phyloP scores from a whole-genome alignment of 92 coral and sea anemone species.

The Siderastrea radians region DNA sequence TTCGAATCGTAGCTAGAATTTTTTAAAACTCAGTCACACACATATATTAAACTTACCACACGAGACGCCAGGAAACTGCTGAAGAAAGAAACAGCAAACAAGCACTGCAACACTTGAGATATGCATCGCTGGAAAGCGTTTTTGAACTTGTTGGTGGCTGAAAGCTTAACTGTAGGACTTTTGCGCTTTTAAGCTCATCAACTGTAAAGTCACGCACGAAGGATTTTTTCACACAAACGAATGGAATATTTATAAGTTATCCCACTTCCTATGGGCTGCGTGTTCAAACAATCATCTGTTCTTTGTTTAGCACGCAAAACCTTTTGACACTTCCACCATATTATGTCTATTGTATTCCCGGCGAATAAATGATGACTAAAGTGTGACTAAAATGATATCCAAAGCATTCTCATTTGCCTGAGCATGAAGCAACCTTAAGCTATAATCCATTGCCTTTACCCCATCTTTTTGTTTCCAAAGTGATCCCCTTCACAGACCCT shows the following conservation, averaged over 20 bases:
- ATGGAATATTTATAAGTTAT: neutral
- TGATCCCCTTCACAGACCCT: too few species aligned
- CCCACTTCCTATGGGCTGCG: neutral
- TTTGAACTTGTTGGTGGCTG: neutral
- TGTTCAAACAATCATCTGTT: neutral
- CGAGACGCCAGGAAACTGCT: neutral
- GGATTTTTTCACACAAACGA: constrained; percentile 1
- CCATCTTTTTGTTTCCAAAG: too few species aligned
- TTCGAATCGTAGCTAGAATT: too few species aligned
- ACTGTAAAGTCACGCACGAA: neutral
- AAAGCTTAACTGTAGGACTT: neutral
- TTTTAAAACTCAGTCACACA: too few species aligned
- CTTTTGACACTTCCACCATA: neutral
- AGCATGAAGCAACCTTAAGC: too few species aligned
- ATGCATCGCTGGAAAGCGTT: neutral
- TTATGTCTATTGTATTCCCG: too few species aligned
- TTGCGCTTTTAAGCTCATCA: neutral
- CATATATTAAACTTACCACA: neutral
- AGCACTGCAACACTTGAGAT: neutral
- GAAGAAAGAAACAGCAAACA: neutral
- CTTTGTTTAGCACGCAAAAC: neutral
- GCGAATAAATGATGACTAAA: too few species aligned
- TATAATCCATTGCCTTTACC: too few species aligned
- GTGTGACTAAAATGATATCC: too few species aligned
- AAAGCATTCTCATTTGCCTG: too few species aligned